phyloP scores from a whole-genome alignment of 1,140 invertebrate genomes.

The Epicauta chinensis region DNA sequence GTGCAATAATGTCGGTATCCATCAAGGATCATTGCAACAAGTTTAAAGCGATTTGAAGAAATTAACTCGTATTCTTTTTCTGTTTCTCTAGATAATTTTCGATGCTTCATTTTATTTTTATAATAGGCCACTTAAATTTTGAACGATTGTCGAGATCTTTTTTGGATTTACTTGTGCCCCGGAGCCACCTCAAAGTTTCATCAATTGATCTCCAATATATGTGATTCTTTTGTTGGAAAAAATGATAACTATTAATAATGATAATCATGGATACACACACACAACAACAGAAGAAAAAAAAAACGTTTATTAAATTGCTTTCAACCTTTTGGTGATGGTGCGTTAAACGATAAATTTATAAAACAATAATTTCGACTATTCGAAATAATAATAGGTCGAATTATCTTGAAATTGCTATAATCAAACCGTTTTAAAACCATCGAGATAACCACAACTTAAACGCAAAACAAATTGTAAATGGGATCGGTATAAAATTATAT shows the following conservation, averaged over 20 bases:
- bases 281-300: conserved; percentile 1
- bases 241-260: background rate
- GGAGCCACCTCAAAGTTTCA: background rate
- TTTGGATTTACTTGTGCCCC: no score
- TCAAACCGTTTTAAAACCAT: conserved; percentile 32
- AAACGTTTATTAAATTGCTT: conserved; percentile 7
- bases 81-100: no score
- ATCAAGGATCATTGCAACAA: no score
- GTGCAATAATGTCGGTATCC: no score
- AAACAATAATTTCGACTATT: conserved; percentile 34
- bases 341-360: conserved; percentile 37
- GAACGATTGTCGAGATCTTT: no score
- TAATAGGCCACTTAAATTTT: no score
- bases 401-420: conserved; percentile 36
- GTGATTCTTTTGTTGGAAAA: background rate
- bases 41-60: no score
- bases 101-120: no score
- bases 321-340: background rate
- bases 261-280: no score
- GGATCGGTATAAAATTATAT: conserved; percentile 31
- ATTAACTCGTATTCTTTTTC: no score
- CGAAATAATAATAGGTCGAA: conserved; percentile 35
- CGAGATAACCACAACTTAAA: conserved; percentile 29
- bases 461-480: conserved; percentile 36
- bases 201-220: background rate